Evolutionary conservation across 2,888 invertebrate species (phyloP), one percentile per base, ranked within the genome.

Genomic region (Perizoma flavofasciatum): DNA sequence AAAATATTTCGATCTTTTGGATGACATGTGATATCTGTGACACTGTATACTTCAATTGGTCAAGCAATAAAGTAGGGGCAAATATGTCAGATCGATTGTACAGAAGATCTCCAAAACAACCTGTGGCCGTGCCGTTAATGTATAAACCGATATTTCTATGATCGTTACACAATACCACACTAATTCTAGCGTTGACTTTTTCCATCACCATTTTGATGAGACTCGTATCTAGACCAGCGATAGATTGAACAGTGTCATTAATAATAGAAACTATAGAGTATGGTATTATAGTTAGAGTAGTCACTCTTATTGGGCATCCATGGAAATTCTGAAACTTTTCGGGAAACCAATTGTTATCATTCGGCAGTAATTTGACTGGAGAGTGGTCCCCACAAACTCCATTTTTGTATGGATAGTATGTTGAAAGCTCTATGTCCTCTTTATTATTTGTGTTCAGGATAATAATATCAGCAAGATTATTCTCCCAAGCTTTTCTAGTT

Each of bases 311-410:
- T 4, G 81, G 78, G 62, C 88, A 88, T 40, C 75, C 70, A 44
- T 83, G 62, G 55, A 85, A 86, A 64, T 86, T 82, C 1, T 41
- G 59, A 55, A 77, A 83, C 63, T 87, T 88, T 41, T 67, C 75
- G 4, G 78, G 76, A 69, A 83, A 86, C 40, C 76, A 66, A 6
- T 68, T 61, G 22, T 66, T 55, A 10, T 33, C 49, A 5, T 71
- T 59, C 10, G 44, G 6, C 5, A 70, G 67, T 40, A 84, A 47
- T 49, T 53, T 40, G 4, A 81, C 68, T 2, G 85, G 78, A 6
- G 71, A 69, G 32, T 67, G 68, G 55, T 85, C 75, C 2, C 65
- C 73, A 66, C 88, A 88, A 10, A 59, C 59, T 9, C 73, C 75
- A 5, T 73, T 63, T 6, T 63, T 71, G 50, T 81, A 82, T 4